Evolutionary conservation across 2,888 invertebrate genomes (phyloP).

Genomic region (Orthosia gothica): DNA sequence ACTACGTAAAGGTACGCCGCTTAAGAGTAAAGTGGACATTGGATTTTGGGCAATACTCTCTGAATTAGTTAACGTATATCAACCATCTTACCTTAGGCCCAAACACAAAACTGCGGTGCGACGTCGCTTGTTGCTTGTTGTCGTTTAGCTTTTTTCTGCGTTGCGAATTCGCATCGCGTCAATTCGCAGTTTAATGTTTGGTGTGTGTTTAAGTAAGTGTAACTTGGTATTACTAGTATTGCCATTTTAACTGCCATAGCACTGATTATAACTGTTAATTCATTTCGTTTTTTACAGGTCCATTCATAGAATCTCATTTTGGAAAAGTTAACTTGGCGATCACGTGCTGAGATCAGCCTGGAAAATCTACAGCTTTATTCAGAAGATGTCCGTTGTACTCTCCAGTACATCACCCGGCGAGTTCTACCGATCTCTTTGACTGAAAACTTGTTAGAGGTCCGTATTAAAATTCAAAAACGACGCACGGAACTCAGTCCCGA

Average conservation of each 20-base stretch:
- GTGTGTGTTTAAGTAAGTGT: not conserved
- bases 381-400: constrained; percentile 72
- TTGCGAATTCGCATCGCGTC: too few species aligned
- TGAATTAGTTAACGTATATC: too few species aligned
- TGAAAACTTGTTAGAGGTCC: constrained; percentile 90
- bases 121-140: too few species aligned
- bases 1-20: constrained; percentile 57
- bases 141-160: too few species aligned
- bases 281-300: not conserved
- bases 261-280: not conserved
- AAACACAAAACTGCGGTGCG: too few species aligned
- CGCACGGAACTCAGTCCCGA: constrained; percentile 88
- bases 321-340: not conserved
- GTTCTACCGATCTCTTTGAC: constrained; percentile 89
- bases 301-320: not conserved
- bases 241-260: not conserved
- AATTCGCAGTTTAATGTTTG: too few species aligned
- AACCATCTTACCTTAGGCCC: too few species aligned
- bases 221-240: not conserved
- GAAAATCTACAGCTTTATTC: not conserved
- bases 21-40: constrained; percentile 67
- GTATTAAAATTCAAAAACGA: constrained; percentile 92
- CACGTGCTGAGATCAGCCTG: not conserved
- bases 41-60: not conserved
- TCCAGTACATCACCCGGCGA: constrained; percentile 66